phyloP scores from a whole-genome alignment of 2,888 invertebrate genomes.

The Neoaliturus tenellus region DNA sequence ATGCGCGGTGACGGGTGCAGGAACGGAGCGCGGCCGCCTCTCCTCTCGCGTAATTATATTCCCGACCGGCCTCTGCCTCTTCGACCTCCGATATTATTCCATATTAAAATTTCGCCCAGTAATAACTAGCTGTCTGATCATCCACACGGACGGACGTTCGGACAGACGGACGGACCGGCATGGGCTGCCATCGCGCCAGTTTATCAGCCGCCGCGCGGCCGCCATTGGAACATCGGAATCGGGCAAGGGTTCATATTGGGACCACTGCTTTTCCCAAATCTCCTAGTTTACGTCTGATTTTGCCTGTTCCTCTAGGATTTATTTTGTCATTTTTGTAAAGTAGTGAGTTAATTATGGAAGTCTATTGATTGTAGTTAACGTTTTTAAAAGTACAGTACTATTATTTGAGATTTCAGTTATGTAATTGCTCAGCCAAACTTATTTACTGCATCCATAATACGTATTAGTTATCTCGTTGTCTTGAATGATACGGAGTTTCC shows the following conservation, averaged over 20 bases:
- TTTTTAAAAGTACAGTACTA: too few relatives aligned
- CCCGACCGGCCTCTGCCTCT: neutral
- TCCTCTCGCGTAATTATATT: constrained; percentile 23
- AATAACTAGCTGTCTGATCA: constrained; percentile 44
- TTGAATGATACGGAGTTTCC: too few relatives aligned
- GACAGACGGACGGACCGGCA: neutral
- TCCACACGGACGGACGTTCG: neutral
- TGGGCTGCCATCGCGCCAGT: constrained; percentile 19
- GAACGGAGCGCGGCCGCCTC: neutral
- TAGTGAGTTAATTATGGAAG: too few relatives aligned
- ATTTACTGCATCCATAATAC: too few relatives aligned
- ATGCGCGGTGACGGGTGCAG: neutral
- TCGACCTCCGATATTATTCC: constrained; percentile 46
- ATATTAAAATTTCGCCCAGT: constrained; percentile 47
- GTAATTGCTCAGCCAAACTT: too few relatives aligned
- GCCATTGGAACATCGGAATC: neutral
- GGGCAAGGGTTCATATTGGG: neutral
- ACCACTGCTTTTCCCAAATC: neutral
- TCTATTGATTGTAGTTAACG: too few relatives aligned
- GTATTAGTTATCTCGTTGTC: too few relatives aligned
- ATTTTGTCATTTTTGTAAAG: too few relatives aligned
- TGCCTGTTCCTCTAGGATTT: neutral
- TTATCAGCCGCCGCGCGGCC: neutral
- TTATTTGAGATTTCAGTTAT: too few relatives aligned
- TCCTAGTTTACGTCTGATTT: neutral